Evolutionary conservation across 2,888 invertebrate species (phyloP), one percentile per base, ranked within the genome.

Genomic region (Uloborus plumipes): DNA sequence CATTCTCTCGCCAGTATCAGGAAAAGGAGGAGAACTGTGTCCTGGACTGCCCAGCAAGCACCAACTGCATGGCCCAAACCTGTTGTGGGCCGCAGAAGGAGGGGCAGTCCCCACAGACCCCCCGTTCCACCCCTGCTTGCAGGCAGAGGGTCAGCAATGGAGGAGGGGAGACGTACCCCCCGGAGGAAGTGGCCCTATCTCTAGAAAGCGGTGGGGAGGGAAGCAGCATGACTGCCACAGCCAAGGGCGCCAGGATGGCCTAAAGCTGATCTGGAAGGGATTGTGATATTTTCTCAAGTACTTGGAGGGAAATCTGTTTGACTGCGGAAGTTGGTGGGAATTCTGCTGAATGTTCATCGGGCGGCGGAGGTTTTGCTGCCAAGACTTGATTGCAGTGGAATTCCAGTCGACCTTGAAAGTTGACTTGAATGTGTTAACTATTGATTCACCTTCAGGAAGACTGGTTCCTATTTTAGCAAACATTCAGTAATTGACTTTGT

Each of bases 61-160:
- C 78, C n/a, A 85, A 83, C 22, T 85, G 84, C 20, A 72, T 71
- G 20, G 84, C 84, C 14, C 84, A 85, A 31, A 85, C 84, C 14
- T 85, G 84, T 58, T 85, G 84, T 69, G 84, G 84, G 18, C 78
- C 79, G 4, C 84, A 85, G 20, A 84, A 81, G 20, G 84, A 84
- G 53, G 84, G 84, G 6, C 83, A 85, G 49, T 83, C 82, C 1
- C 84, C 84, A 11, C 83, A 83, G 26, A 81, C 84, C 13, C 75
- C 81, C 9, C 66, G 78, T 4, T 59, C 82, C 14, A 62, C 78
- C 22, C 71, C 78, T 1, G 65, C 71, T 1, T 84, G 78, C 26
- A 31, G 80, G 18, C 78, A 78, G n/a, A 69, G 78, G 26, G 51
- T 78, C 58, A 58, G 65, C n/a, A 83, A 75, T 58, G 71, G 78